phyloP scores from a whole-genome alignment of 2,888 invertebrate genomes.

The Uloborus plumipes region DNA sequence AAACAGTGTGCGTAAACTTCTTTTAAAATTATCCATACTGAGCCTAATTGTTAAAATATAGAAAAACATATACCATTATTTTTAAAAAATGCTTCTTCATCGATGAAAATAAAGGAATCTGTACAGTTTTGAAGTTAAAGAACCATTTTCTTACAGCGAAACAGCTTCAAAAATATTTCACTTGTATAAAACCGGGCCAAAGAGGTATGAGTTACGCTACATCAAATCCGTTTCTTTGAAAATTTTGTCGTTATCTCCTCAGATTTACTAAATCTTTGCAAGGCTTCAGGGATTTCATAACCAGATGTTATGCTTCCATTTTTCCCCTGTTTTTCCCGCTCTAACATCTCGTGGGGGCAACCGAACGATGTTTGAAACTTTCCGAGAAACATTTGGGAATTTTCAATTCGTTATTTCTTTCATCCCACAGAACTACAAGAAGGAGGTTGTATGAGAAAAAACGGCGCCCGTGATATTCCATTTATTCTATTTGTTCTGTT shows the following conservation, averaged over 20 bases:
- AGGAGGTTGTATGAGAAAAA: slow-evolving; percentile 12
- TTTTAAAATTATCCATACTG: too few relatives aligned
- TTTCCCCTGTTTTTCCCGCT: slow-evolving; percentile 17
- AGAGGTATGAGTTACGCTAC: slow-evolving; percentile 1
- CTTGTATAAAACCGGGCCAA: too few relatives aligned
- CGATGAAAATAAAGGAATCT: too few relatives aligned
- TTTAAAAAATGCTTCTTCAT: too few relatives aligned
- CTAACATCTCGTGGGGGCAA: not conserved
- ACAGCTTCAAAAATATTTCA: too few relatives aligned
- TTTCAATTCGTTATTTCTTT: slow-evolving; percentile 34
- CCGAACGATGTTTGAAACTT: slow-evolving; percentile 33
- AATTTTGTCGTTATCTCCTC: slow-evolving; percentile 40
- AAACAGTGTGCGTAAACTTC: too few relatives aligned
- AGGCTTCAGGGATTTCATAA: slow-evolving; percentile 54
- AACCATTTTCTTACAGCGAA: too few relatives aligned
- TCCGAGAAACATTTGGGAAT: slow-evolving; percentile 38
- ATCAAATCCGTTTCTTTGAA: slow-evolving; percentile 38
- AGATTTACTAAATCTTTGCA: slow-evolving; percentile 45
- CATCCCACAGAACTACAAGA: slow-evolving; percentile 13
- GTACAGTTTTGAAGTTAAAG: too few relatives aligned
- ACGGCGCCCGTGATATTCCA: slow-evolving; percentile 38
- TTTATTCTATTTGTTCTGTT: slow-evolving; percentile 43
- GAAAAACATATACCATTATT: too few relatives aligned
- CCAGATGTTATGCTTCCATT: slow-evolving; percentile 53
- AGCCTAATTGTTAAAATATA: too few relatives aligned